Evolutionary conservation across 2,113 vertebrate genomes (phyloP).

Genomic region (Cisticola juncidis): DNA sequence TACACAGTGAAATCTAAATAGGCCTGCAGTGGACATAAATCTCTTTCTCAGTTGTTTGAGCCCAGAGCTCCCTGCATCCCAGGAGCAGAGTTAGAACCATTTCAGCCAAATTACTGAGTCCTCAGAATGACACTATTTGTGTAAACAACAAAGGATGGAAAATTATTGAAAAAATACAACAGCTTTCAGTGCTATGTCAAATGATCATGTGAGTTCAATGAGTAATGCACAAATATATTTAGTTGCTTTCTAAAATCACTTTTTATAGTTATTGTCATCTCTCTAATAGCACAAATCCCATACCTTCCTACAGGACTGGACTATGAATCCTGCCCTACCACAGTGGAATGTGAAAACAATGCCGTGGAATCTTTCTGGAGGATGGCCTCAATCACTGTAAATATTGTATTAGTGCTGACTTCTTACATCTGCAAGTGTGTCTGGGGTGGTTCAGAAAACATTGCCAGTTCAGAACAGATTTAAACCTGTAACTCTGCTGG

Average conservation of each 20-base stretch:
- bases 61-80: not conserved
- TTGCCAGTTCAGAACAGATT: not conserved
- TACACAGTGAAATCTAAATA: not conserved
- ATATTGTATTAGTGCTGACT: not conserved
- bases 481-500: not conserved
- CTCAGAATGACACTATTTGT: not conserved
- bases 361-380: slow-evolving; percentile 76
- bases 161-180: not conserved
- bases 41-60: not conserved
- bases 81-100: not conserved
- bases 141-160: not conserved
- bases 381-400: slow-evolving; percentile 69
- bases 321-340: slow-evolving; percentile 75
- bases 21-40: not conserved
- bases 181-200: not conserved
- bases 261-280: not conserved
- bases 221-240: not conserved
- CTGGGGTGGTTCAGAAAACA: not conserved
- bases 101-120: not conserved
- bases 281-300: not conserved
- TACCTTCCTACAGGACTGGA: slow-evolving; percentile 58
- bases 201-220: not conserved
- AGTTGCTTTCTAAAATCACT: not conserved
- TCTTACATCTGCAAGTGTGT: not conserved
- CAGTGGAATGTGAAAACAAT: slow-evolving; percentile 72